Base-by-base conservation (phyloP, 1,140 invertebrate species). In the Diachasma alloeum region DNA sequence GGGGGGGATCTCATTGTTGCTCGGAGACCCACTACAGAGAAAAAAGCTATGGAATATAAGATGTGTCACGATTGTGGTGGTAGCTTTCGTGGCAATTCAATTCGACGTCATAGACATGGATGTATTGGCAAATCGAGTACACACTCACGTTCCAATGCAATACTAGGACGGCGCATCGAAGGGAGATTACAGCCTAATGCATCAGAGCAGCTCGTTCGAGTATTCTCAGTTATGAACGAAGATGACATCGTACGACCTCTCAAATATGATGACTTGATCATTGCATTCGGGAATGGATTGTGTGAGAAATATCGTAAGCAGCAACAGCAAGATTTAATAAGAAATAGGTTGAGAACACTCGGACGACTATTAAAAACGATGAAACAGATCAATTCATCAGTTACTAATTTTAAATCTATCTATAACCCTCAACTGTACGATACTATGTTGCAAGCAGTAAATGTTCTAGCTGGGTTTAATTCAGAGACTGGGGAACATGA, bases 161-260 rank as follows among this genome's bases (percentile, higher is more conserved):
- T 78, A 0, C 15, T 74, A 2, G 63, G 66, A 0, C 37, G 66
- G 22, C 5, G 36, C 67, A 15, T 79, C 6, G 37, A 71, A 11
- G 78, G 74, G 13, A 24, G 75, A 15, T 67, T 79, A 10, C 78
- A 78, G 46, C 4, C 46, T 0, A 42, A 70, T n/a, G 78, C 80
- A n/a, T 68, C 56, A 48, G 15, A 75, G 13, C 15, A 67, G 19
- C 15, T 79, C 8, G 42, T 71, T 44, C 24, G 66, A 6, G 11
- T 81, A n/a, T 76, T 78, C 11, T 76, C 78, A 10, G n/a, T 69
- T 11, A 19, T 78, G 17, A 69, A 78, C 48, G 78, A 81, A 68
- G 76, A 81, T 13, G 56, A 76, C 11, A 75, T 78, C 15, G 72
- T 72, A 11, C 48, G 72, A 0, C 17, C 42, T 0, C 79, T 79